Evolutionary conservation across 1,140 invertebrate species (phyloP).

Genomic region (Apocrypta bakeri): DNA sequence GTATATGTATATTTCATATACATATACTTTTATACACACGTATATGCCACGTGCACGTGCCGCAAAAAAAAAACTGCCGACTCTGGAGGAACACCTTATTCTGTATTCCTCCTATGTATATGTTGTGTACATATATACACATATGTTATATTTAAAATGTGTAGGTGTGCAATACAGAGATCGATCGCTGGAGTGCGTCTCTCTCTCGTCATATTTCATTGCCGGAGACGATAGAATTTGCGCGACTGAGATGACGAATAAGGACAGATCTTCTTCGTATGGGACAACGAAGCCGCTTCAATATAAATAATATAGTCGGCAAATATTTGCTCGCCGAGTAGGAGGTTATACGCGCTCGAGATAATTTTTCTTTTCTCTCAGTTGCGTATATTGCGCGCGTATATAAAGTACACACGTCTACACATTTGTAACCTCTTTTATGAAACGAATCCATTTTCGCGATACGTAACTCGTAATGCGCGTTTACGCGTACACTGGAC

Average conservation of each 20-base stretch:
- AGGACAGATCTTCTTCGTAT: constrained; percentile 6
- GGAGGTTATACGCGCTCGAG: not conserved
- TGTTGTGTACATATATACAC: not conserved
- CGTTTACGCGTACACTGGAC: too few species aligned
- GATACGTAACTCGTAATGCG: too few species aligned
- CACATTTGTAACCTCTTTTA: too few species aligned
- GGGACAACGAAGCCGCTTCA: not conserved
- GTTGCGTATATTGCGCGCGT: too few species aligned
- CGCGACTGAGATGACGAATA: constrained; percentile 12
- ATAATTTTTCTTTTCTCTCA: not conserved
- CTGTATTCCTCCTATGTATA: not conserved
- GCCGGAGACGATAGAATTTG: constrained; percentile 5
- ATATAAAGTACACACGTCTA: too few species aligned
- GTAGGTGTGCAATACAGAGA: too few species aligned
- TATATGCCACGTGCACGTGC: constrained; percentile 1
- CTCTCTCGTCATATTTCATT: not conserved
- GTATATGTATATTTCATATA: not conserved
- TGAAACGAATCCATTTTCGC: too few species aligned
- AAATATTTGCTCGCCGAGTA: not conserved
- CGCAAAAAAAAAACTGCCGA: constrained; percentile 22
- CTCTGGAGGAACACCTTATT: not conserved
- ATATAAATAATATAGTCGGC: not conserved
- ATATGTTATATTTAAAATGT: not conserved
- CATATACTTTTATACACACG: not conserved
- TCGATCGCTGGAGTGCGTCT: too few species aligned